phyloP scores from a whole-genome alignment of 2,888 invertebrate species.

The Ommatoiulus sabulosus region DNA sequence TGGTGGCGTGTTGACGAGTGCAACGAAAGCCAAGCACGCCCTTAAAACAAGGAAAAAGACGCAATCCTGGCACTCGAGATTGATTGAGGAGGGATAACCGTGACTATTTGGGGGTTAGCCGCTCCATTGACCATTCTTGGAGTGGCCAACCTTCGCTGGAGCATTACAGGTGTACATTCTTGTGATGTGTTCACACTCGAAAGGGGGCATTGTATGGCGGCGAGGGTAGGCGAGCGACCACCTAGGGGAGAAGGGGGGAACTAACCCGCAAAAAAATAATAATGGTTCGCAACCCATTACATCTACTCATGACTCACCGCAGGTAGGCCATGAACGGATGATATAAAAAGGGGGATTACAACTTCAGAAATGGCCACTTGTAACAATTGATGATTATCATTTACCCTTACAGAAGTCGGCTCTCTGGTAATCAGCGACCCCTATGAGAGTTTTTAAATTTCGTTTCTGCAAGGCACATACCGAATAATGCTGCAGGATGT shows the following conservation, averaged over 20 bases:
- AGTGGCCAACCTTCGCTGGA: neutral
- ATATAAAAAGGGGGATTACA: neutral
- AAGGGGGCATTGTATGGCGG: slow-evolving; percentile 1
- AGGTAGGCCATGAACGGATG: neutral
- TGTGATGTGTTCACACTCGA: neutral
- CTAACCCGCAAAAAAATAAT: neutral
- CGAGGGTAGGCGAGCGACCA: neutral
- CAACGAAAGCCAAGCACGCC: neutral
- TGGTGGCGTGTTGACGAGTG: neutral
- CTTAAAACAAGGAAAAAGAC: neutral
- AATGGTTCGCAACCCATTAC: neutral
- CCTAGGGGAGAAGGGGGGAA: neutral
- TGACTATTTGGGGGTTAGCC: neutral
- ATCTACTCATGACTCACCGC: neutral
- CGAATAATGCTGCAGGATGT: no score
- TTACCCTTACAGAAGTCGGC: no score
- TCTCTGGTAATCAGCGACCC: no score
- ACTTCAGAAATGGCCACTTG: no score
- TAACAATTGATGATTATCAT: no score
- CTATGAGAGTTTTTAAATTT: no score
- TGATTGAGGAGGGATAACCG: neutral
- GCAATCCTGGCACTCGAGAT: neutral
- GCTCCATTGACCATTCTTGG: neutral
- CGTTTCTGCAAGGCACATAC: no score
- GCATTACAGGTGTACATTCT: slow-evolving; percentile 26